Base-by-base conservation (phyloP, 2,888 invertebrate genomes). In the Parascotia fuliginaria region DNA sequence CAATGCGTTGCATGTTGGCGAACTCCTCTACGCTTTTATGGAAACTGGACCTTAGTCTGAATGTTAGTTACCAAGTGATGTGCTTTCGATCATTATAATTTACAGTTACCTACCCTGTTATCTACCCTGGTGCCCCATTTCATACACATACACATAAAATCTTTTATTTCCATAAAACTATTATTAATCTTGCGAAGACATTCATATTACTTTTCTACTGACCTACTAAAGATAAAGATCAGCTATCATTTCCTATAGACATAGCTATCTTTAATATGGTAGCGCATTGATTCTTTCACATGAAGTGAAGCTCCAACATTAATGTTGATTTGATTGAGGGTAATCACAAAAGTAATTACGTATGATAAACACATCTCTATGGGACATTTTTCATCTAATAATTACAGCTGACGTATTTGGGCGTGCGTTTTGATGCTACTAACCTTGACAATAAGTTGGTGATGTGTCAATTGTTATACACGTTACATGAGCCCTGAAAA, bases 151-250 rank as follows among this genome's bases (percentile, higher is more conserved):
- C n/a, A n/a, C n/a, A n/a, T n/a, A n/a, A n/a, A n/a, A n/a, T n/a
- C n/a, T n/a, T n/a, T n/a, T n/a, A n/a, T n/a, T n/a, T n/a, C n/a
- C n/a, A n/a, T n/a, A n/a, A n/a, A n/a, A n/a, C 19, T n/a, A 40
- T 11, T 22, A 42, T 33, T 16, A 15, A 39, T 52, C 28, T 48
- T 44, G 37, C 28, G 19, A 22, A 36, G 19, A 31, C 36, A 44
- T 55, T 15, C 41, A 44, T 58, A 54, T 54, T 42, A 41, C 44
- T 46, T 12, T 58, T 38, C 28, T 33, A 44, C 19, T 67, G 65
- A 64, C 63, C 68, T 63, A 64, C 49, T 52, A 51, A 28, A 28
- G 7, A 37, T 31, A 28, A 31, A 52, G 51, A 57, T 42, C 48
- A 55, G 39, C 32, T 14, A 47, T 49, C 29, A 49, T 42, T 41